Percentiles rank a stretch among this genome's conserved stretches.
Conservation (phyloP, 2,113 vertebrate species). For the Platycercus adscitus region DNA sequence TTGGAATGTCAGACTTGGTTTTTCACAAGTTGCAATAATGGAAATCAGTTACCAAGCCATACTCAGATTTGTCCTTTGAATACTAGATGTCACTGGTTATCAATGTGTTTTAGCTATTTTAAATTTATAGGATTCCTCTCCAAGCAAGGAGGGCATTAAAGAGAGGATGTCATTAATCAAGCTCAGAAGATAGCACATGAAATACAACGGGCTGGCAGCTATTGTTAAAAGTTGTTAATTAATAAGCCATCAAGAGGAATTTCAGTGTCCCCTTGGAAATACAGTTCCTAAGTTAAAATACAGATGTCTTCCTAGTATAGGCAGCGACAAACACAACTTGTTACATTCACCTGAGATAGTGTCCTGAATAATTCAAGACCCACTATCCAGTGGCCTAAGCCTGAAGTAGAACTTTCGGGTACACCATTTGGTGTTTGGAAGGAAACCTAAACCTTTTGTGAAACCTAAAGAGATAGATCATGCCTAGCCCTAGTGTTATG, state of each 20-base stretch:
- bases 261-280: background rate
- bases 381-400: background rate
- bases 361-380: background rate
- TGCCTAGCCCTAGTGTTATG: background rate
- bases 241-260: background rate
- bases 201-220: background rate
- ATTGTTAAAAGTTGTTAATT: background rate
- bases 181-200: background rate
- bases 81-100: background rate
- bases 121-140: background rate
- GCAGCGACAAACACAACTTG: background rate
- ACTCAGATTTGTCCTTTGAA: background rate
- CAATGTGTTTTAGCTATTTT: background rate
- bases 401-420: background rate
- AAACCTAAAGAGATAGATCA: background rate
- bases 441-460: background rate
- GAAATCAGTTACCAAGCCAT: background rate
- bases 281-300: background rate
- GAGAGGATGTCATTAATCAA: background rate
- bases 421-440: background rate
- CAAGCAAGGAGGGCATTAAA: background rate
- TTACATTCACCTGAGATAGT: background rate
- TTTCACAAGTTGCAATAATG: background rate
- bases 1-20: background rate
- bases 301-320: background rate